Percentiles rank a stretch among this genome's conserved stretches.
phyloP scores from a whole-genome alignment of 2,797 vertebrate genomes.

The Amblyraja radiata region DNA sequence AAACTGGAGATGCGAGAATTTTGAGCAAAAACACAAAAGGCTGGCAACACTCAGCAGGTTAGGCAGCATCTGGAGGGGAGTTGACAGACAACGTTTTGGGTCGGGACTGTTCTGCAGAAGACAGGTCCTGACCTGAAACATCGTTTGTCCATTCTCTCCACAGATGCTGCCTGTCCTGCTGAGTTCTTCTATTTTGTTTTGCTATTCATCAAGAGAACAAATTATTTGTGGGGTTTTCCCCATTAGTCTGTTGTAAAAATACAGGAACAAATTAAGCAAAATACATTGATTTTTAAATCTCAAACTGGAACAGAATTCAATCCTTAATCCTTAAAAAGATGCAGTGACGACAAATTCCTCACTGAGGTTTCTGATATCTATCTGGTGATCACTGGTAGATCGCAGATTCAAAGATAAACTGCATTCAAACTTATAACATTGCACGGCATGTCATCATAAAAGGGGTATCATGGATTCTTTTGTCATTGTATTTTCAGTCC shows the following conservation, averaged over 20 bases:
- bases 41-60: too few relatives aligned
- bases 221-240: neutral
- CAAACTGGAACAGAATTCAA: neutral
- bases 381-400: neutral
- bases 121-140: too few relatives aligned
- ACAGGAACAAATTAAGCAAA: neutral
- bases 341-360: neutral
- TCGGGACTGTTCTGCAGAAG: too few relatives aligned
- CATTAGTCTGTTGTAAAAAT: neutral
- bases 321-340: neutral
- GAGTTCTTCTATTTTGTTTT: too few relatives aligned
- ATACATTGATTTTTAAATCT: too few relatives aligned
- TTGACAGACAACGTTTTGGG: too few relatives aligned
- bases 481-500: neutral
- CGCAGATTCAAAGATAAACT: neutral
- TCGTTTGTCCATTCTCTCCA: too few relatives aligned
- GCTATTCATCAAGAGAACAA: neutral
- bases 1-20: too few relatives aligned
- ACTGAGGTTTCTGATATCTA: neutral
- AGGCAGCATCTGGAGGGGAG: too few relatives aligned
- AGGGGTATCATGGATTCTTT: neutral
- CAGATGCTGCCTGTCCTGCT: too few relatives aligned
- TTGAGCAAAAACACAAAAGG: too few relatives aligned
- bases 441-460: neutral
- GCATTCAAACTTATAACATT: neutral